Conservation (phyloP, 2,888 invertebrate species). For the Ischnus inquisitorius region DNA sequence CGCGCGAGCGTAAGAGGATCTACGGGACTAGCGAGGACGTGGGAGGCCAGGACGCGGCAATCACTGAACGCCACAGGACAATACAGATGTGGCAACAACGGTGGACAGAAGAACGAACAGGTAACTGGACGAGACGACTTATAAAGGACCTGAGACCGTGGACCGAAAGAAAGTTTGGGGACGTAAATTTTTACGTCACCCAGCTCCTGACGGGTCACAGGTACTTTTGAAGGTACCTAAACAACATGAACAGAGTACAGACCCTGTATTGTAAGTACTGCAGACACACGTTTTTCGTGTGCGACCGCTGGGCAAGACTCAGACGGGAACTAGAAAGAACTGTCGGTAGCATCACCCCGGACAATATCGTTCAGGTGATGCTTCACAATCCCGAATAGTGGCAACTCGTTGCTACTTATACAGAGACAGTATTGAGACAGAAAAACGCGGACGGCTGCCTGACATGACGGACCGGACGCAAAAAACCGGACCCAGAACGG, state of each 20-base stretch:
- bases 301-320: constrained; percentile 32
- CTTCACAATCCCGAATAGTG: constrained; percentile 30
- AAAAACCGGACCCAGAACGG: background rate
- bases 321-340: constrained; percentile 5
- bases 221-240: too few species aligned
- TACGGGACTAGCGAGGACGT: background rate
- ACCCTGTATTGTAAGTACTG: constrained; percentile 62
- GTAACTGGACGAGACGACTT: background rate
- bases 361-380: constrained; percentile 56
- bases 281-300: constrained; percentile 63
- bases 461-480: too few species aligned
- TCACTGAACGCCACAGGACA: constrained; percentile 22
- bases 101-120: constrained; percentile 6
- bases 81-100: too few species aligned
- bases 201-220: too few species aligned
- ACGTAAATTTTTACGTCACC: constrained; percentile 62
- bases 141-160: constrained; percentile 18
- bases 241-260: too few species aligned
- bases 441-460: constrained; percentile 17
- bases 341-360: constrained; percentile 37
- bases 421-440: constrained; percentile 24
- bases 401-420: constrained; percentile 32
- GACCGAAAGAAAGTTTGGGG: constrained; percentile 4
- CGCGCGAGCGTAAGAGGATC: constrained; percentile 36
- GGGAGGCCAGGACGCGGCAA: constrained; percentile 26